Base-by-base conservation (phyloP, 1,140 invertebrate species). In the Meteorus sp. region DNA sequence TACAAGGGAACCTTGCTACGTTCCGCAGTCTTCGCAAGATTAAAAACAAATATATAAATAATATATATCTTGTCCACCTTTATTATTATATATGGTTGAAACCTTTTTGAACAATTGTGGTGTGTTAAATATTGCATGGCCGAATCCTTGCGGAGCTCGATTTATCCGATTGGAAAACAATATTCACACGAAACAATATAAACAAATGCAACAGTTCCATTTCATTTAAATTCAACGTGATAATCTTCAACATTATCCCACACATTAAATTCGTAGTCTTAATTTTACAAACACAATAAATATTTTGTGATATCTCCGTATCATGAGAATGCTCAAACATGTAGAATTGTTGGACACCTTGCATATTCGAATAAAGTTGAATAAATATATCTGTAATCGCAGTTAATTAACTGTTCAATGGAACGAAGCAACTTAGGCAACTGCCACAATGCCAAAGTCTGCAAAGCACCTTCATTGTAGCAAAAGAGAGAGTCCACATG, bases 1-100 rank as follows among this genome's bases (percentile, higher is more conserved):
- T 79, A 79, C 74, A 80, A 80, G 75, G 77, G 78, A 80, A 80
- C 77, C 78, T 79, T 79, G 74, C 70, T 79, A 80, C 77, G 76
- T 80, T 80, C 78, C 78, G 67, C 77, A 79, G 76, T 80, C 76
- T 75, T 77, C 78, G 71, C 75, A 77, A 79, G 74, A 73, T 72
- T 69, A 61, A 61, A 47, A 39, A 31, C 35, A 35, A 13, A 20
- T 62, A 44, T 59, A 53, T 60, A 52, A 19, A 48, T 59, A n/a
- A 56, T 25, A 20, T 58, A 39, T 56, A 56, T 50, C 22, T 47
- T 33, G 41, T 52, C 25, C 65, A 67, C 63, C 20, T 37, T 39
- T 29, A 56, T 45, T 45, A 15, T 43, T 64, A 65, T 69, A 71
- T 69, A 66, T 68, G 62, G 65, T 69, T 72, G 52, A 58, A 54